These are phyloP conservation scores for Sebastes reedi DNA, from an alignment of 2,797 vertebrate species.

Conservation along the genomic window DNA sequence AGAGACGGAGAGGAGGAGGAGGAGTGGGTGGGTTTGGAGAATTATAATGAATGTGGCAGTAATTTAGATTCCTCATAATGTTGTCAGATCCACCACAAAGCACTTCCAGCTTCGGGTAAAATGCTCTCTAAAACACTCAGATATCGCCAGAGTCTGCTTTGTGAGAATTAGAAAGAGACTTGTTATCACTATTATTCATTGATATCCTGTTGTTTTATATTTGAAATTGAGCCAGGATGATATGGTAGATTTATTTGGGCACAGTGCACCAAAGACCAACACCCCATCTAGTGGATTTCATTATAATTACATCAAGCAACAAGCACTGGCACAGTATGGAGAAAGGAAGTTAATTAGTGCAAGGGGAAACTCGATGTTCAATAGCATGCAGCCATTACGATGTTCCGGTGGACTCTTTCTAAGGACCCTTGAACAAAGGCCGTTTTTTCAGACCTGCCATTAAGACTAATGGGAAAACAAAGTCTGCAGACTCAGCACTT, in stretches of 20 bases:
- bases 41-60: constrained; percentile 69
- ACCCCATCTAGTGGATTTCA: constrained; percentile 65
- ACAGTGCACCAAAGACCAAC: constrained; percentile 4
- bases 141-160: constrained; percentile 6
- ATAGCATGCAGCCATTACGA: constrained; percentile 17
- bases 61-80: constrained; percentile 71
- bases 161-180: constrained; percentile 1
- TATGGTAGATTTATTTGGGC: neutral
- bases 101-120: constrained; percentile 57
- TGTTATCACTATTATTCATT: neutral
- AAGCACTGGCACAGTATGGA: neutral
- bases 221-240: neutral
- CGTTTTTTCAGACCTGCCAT: constrained; percentile 35
- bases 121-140: constrained; percentile 17
- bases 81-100: constrained; percentile 70
- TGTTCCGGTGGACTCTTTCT: constrained; percentile 15
- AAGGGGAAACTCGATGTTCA: constrained; percentile 34
- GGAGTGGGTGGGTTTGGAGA: constrained; percentile 19
- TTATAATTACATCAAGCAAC: constrained; percentile 27
- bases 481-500: constrained; percentile 49
- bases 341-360: constrained; percentile 29
- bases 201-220: neutral
- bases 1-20: neutral
- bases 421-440: constrained; percentile 8
- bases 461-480: constrained; percentile 54